Percentiles rank a stretch among this genome's conserved stretches.
phyloP scores from a whole-genome alignment of 2,797 vertebrate genomes.

The Danio aesculapii region DNA sequence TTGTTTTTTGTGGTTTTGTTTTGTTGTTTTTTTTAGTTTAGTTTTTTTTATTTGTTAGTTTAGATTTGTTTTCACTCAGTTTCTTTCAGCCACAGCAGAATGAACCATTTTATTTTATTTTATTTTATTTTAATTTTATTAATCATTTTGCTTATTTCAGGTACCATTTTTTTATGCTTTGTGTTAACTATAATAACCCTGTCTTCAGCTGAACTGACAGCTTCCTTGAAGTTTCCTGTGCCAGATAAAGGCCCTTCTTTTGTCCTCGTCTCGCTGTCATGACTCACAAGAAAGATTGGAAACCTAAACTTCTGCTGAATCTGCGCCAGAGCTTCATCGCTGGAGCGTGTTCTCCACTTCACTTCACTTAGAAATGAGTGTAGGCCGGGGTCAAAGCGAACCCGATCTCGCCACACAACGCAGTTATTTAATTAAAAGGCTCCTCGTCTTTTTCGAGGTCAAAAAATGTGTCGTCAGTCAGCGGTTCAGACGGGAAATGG shows the following conservation, averaged over 20 bases:
- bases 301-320: conserved; percentile 40
- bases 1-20: no score
- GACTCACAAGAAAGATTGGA: conserved; percentile 30
- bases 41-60: no score
- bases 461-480: conserved; percentile 15
- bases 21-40: no score
- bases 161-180: no score
- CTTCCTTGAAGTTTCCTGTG: conserved; percentile 14
- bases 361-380: conserved; percentile 34
- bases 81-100: no score
- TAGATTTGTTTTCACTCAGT: no score
- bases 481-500: conserved; percentile 30
- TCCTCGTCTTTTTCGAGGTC: conserved; percentile 23
- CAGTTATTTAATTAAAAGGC: conserved; percentile 41
- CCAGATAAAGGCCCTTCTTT: conserved; percentile 19
- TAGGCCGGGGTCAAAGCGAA: conserved; percentile 40
- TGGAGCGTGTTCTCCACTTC: conserved; percentile 18
- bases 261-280: conserved; percentile 38
- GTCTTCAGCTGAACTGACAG: conserved; percentile 1
- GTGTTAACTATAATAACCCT: no score
- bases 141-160: no score
- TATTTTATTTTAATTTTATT: no score
- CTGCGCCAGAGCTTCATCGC: conserved; percentile 29
- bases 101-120: no score
- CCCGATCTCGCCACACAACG: conserved; percentile 33